Evolutionary conservation across 2,113 vertebrate species (phyloP), one percentile per base, ranked within the genome.

Genomic region (Ranitomeya imitator): DNA sequence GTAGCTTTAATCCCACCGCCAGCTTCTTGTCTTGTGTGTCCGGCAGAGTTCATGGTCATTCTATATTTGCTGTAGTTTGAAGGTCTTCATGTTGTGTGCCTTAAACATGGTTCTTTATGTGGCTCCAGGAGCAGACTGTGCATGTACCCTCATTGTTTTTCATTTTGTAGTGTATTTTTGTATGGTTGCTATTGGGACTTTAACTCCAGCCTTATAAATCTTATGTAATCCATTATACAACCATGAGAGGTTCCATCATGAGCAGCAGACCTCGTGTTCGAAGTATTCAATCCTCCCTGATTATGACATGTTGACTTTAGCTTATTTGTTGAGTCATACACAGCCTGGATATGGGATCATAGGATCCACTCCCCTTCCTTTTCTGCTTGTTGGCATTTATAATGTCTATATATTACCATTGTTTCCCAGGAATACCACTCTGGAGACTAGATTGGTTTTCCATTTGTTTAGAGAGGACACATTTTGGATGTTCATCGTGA

Each of bases 161-260:
- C 0, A 59, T 26, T 14, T 79, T 23, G 12, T 2, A 60, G 1
- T 19, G 57, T 31, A n/a, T 37, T 5, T 61, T 61, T 78, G 37
- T 13, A 54, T 12, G 52, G 19, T 19, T 78, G 16, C 37, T 78
- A 19, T 14, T 52, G 37, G 7, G 31, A 73, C 37, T 45, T 74
- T 26, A 37, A 37, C 31, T 61, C 10, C n/a, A 15, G 61, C 57
- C 12, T 65, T 59, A 52, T 54, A 71, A 51, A 18, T 5, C 77
- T 76, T 76, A 76, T 85, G 83, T 85, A 73, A 85, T 69, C 14
- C 67, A 85, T 54, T 73, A 85, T 23, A 85, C 19, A 85, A 74
- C 13, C 8, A 5, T 63, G 5, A 63, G 12, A 18, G 14, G 73
- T 11, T 76, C 3, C 52, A 51, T 84, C 63, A 63, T 85, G 83